Evolutionary conservation across 2,113 vertebrate species (phyloP), one percentile per base, ranked within the genome.

Genomic region (Perca fluviatilis): DNA sequence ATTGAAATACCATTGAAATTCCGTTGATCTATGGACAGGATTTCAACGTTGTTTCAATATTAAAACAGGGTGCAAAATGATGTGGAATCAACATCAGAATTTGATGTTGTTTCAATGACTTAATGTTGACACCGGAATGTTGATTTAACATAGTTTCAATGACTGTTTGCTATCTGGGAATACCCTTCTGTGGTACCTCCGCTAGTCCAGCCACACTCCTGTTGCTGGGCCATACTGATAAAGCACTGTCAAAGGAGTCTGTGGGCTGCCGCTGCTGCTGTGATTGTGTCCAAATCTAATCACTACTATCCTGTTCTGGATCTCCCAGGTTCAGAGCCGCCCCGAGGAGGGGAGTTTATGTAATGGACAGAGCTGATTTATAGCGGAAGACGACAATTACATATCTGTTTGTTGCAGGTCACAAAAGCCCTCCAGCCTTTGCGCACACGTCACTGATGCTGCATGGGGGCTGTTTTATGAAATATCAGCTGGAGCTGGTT

Each of bases 231-330:
- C 74, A 27, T 57, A 54, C 78, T 89, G 84, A 90, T 88, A 71
- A 84, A 54, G 40, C 66, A 19, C 83, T 25, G 71, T 74, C 71
- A 82, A 53, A 74, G 61, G 25, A 72, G 70, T 53, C 84, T 70
- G 70, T 69, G 49, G 67, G 63, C 67, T 49, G 62, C 77, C 43
- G 50, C 77, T 70, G 84, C 47, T 25, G 72, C 30, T 80, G 74
- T 73, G 73, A 88, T 73, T 79, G 84, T 51, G 68, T 75, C 70
- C 56, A 84, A 87, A 91, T 94, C 74, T 54, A 85, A 91, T 93
- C 88, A 91, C 49, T 36, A 0, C 72, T 76, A 85, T 90, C 74
- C 62, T 80, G 85, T 15, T 84, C 73, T 89, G 74, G 80, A 90
- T 91, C 89, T 86, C 54, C 27, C 82, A 86, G 78, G 82, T 83